Base-by-base conservation (phyloP, 2,113 vertebrate species). In the Rana temporaria region DNA sequence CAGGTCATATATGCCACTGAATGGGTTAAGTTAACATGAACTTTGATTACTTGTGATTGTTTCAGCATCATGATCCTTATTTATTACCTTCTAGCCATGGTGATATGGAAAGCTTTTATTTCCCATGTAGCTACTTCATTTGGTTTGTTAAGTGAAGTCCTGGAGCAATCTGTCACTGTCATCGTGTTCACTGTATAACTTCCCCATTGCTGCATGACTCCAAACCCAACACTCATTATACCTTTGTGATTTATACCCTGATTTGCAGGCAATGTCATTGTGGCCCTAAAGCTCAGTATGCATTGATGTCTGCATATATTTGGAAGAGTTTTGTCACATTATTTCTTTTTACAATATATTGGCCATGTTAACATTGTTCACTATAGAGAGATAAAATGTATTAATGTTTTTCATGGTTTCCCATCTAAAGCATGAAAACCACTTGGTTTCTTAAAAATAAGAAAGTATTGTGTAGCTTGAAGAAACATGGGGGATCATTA, bases 21-120 rank as follows among this genome's bases (percentile, higher is more conserved):
- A 90, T 55, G 48, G 84, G 81, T 86, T 87, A 87, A 77, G 48
- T 64, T 84, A 60, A 76, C 87, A 82, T 85, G 85, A 84, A 71
- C 72, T 72, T 74, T 22, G 20, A 85, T 77, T 65, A 19, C 67
- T 42, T 14, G 18, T n/a, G n/a, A 26, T 64, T 42, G 11, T 53
- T 52, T 30, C 7, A 64, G 59, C 42, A 65, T 15, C 14, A 65
- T 52, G 64, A 56, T 38, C 62, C 26, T 74, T 82, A 82, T 74
- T 74, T 82, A 82, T 82, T 73, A 30, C 70, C 69, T 74, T 74
- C 52, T 52, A 74, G 30, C 20, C 20, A 65, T 11, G 19, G 15
- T 71, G 38, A 64, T 65, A 55, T 74, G 32, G 70, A 79, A 63
- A 66, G 64, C 59, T 73, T 63, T 62, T 60, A 24, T 64, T 60